phyloP scores from a whole-genome alignment of 2,797 vertebrate genomes.

The Pygocentrus nattereri region DNA sequence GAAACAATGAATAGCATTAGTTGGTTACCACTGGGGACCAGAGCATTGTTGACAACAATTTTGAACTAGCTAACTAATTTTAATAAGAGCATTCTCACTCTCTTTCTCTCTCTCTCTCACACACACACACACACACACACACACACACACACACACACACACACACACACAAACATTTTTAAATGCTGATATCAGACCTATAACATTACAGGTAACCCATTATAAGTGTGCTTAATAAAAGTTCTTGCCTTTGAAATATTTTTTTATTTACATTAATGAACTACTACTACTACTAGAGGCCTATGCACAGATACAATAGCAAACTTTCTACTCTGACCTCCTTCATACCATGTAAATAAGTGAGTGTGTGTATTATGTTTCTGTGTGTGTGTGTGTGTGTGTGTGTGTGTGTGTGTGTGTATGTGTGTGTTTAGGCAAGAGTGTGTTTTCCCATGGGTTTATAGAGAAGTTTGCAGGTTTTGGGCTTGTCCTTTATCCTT shows the following conservation, averaged over 20 bases:
- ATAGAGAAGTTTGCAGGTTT: slow-evolving; percentile 26
- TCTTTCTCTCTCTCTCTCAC: too few relatives aligned
- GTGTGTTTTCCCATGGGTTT: not conserved
- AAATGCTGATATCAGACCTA: not conserved
- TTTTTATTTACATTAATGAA: too few relatives aligned
- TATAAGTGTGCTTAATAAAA: too few relatives aligned
- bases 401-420: not conserved
- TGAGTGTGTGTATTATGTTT: not conserved
- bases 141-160: too few relatives aligned
- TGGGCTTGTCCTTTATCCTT: slow-evolving; percentile 42
- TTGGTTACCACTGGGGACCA: not conserved
- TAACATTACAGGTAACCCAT: too few relatives aligned
- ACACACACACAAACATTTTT: too few relatives aligned
- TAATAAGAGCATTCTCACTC: not conserved
- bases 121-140: too few relatives aligned
- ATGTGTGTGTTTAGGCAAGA: not conserved
- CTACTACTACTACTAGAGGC: too few relatives aligned
- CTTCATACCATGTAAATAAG: not conserved
- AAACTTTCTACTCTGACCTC: not conserved
- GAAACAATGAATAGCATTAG: not conserved
- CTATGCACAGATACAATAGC: not conserved
- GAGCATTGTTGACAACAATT: not conserved
- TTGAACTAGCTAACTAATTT: too few relatives aligned
- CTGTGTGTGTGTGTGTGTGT: not conserved
- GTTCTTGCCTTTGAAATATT: too few relatives aligned